Base-by-base conservation (phyloP, 2,888 invertebrate genomes). In the Muschampia plurimacula region DNA sequence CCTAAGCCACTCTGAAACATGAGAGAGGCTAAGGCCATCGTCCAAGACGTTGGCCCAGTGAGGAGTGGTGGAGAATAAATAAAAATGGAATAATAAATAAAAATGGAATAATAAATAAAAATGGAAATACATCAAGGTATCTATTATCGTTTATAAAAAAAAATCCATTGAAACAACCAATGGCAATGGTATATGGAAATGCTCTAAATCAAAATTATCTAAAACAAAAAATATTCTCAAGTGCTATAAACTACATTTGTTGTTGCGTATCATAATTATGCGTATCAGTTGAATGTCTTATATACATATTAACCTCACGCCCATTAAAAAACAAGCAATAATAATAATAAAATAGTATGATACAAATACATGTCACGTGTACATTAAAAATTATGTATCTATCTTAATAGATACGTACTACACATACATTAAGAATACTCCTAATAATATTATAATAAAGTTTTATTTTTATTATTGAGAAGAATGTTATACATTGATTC, bases 381-480 rank as follows among this genome's bases (percentile, higher is more conserved):
- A 66, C 66, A 39, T 71, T 49, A 60, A 59, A 60, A 49, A 22
- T 22, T 22, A 22, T 22, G 22, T 57, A 57, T 57, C 57, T 28
- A 57, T 62, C 66, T 63, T 67, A 71, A 36, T n/a, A 66, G 49
- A 71, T 57, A 66, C n/a, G 52, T 59, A 70, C 52, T 69, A 70
- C 46, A 59, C 46, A 13, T 57, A 65, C 55, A 59, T 65, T 59
- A 60, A 65, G 44, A 41, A 36, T 71, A 71, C 49, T 49, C 36
- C 28, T 60, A 66, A 70, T 55, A 55, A 55, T 44, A 65, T 66
- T 66, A 71, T 39, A 59, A 41, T 60, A 67, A 57, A 55, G 55
- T 28, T 57, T 57, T 28, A 57, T 66, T 60, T 49, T 66, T 49
- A 52, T 62, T 36, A 67, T 64, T 63, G 67, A 72, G 62, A 67